Base-by-base conservation (phyloP, 2,797 vertebrate genomes). In the Zalophus californianus region DNA sequence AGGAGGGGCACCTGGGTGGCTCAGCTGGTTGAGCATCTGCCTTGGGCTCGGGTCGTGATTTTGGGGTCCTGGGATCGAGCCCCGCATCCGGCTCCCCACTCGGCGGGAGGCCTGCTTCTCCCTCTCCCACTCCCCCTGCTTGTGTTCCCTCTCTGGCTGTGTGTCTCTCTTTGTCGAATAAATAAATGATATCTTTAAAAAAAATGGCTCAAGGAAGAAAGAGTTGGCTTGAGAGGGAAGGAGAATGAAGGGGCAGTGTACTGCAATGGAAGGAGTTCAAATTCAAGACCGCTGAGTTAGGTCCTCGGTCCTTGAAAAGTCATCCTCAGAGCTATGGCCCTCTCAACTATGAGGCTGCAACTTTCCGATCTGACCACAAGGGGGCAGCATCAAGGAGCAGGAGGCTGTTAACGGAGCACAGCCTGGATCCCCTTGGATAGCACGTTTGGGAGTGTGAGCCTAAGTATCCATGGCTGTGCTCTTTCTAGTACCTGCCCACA, bases 371-470 rank as follows among this genome's bases (percentile, higher is more conserved):
- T 1, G 18, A 83, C 90, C 98, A 86, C 87, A 60, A 95, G 90
- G 50, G 48, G 95, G 70, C 80, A 96, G 91, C 62, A 93, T 78
- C 38, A 58, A 83, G 54, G 94, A 94, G 84, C 12, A 1, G 84
- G 32, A 72, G 38, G 9, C 58, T 7, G 15, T 23, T 25, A 5
- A 35, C 35, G 18, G 44, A 20, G 14, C 11, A 3, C 25, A 18
- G 7, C 72, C 50, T 1, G 50, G 16, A 38, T 50, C 14, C 23
- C 21, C 4, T 25, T 29, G 73, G 8, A 32, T 4, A 21, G 5
- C 2, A 25, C 3, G 2, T 50, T 48, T 7, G 12, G 48, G 83
- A 75, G 27, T 0, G 0, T 5, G 0, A 14, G 15, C 11, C 6
- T 0, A 18, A n/a, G 44, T 12, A 56, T 27, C 38, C 48, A 0